Evolutionary conservation across 2,888 invertebrate genomes (phyloP).

Genomic region (Parnassius mnemosyne): DNA sequence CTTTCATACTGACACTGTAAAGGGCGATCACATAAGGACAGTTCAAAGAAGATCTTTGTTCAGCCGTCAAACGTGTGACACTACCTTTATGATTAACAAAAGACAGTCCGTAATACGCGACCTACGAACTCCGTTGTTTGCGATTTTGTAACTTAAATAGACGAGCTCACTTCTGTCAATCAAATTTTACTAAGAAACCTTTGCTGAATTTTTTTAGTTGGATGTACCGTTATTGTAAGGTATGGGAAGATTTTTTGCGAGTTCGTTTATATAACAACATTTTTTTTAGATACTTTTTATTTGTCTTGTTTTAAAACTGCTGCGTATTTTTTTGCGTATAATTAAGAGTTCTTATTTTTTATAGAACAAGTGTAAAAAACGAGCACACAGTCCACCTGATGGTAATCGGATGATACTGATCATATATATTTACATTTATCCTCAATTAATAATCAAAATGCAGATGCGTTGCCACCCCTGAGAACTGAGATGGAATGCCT

Average conservation of each 20-base stretch:
- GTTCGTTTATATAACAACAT: background rate
- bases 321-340: too few species aligned
- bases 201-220: slow-evolving; percentile 18
- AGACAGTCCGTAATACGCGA: slow-evolving; percentile 23
- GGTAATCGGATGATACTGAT: too few species aligned
- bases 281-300: too few species aligned
- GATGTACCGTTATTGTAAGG: slow-evolving; percentile 5
- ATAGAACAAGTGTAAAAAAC: too few species aligned
- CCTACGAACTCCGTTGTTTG: slow-evolving; percentile 38
- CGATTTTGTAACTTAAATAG: slow-evolving; percentile 25
- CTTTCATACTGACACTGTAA: slow-evolving; percentile 12
- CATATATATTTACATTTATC: too few species aligned
- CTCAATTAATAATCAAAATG: too few species aligned
- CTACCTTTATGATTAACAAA: slow-evolving; percentile 17
- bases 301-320: too few species aligned
- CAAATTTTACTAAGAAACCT: slow-evolving; percentile 19
- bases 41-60: slow-evolving; percentile 15
- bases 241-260: slow-evolving; percentile 23
- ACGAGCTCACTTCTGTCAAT: slow-evolving; percentile 22
- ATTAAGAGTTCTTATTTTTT: too few species aligned
- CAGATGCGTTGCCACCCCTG: too few species aligned
- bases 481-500: too few species aligned
- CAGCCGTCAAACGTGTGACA: slow-evolving; percentile 19
- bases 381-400: too few species aligned
- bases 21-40: slow-evolving; percentile 8